Evolutionary conservation across 1,140 invertebrate genomes (phyloP).

Genomic region (Euwallacea similis): DNA sequence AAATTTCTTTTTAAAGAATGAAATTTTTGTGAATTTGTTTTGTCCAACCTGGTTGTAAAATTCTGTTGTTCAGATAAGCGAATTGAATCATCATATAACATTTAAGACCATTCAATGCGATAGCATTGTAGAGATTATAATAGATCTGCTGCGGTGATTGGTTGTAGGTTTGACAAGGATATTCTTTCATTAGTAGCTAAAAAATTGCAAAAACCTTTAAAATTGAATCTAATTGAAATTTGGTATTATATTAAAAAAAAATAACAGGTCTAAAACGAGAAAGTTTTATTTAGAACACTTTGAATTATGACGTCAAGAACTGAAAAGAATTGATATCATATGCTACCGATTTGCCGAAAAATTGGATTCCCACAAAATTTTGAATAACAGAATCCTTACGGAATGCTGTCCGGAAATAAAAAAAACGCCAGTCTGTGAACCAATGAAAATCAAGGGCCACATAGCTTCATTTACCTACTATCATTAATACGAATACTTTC

Average conservation of each 20-base stretch:
- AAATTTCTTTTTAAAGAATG: slow-evolving; percentile 33
- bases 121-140: slow-evolving; percentile 75
- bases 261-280: too few species aligned
- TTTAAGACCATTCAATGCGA: slow-evolving; percentile 77
- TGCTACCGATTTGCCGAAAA: too few species aligned
- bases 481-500: too few species aligned
- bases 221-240: neutral
- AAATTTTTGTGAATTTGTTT: slow-evolving; percentile 11
- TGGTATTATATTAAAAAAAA: too few species aligned
- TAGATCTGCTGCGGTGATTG: slow-evolving; percentile 78
- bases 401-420: too few species aligned
- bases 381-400: too few species aligned
- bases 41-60: slow-evolving; percentile 59
- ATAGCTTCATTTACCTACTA: too few species aligned
- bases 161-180: slow-evolving; percentile 63
- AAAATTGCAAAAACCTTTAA: neutral
- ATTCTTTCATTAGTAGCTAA: slow-evolving; percentile 56
- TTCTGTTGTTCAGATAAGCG: slow-evolving; percentile 73
- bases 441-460: too few species aligned
- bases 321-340: neutral
- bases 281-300: too few species aligned
- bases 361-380: too few species aligned
- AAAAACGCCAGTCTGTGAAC: too few species aligned
- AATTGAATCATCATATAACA: slow-evolving; percentile 84
- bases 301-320: too few species aligned